phyloP scores from a whole-genome alignment of 2,797 vertebrate species.

The Parauchenoglanis punctatus region DNA sequence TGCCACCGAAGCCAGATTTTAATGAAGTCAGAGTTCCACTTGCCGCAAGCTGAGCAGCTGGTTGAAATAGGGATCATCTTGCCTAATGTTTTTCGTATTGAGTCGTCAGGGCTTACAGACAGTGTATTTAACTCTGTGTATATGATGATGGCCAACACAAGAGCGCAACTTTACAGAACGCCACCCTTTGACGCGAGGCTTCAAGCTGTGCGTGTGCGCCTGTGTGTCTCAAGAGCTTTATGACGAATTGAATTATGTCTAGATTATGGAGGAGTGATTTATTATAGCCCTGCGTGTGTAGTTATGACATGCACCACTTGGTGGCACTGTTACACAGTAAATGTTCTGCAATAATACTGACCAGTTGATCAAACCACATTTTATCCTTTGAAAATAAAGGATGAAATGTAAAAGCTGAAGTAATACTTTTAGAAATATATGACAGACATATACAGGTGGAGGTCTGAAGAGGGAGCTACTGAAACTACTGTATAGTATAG shows the following conservation, averaged over 20 bases:
- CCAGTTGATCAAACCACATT: not conserved
- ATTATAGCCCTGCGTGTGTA: slow-evolving; percentile 6
- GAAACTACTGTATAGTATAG: not conserved
- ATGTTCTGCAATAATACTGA: not conserved
- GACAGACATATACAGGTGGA: not conserved
- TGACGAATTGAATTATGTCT: slow-evolving; percentile 30
- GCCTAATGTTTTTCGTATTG: slow-evolving; percentile 48
- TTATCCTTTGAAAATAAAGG: not conserved
- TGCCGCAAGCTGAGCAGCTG: slow-evolving; percentile 48
- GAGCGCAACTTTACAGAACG: not conserved
- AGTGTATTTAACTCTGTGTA: slow-evolving; percentile 41
- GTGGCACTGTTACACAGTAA: slow-evolving; percentile 48
- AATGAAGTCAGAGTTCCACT: slow-evolving; percentile 50
- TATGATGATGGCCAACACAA: slow-evolving; percentile 21
- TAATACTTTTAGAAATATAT: not conserved
- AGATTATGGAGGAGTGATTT: slow-evolving; percentile 22
- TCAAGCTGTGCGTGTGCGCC: slow-evolving; percentile 20
- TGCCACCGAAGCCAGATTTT: slow-evolving; percentile 46
- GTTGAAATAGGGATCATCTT: slow-evolving; percentile 44
- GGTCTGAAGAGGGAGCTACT: not conserved
- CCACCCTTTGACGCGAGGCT: slow-evolving; percentile 11
- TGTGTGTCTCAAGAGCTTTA: slow-evolving; percentile 15
- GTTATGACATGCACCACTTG: slow-evolving; percentile 32
- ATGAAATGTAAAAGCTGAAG: no score
- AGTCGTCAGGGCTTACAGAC: slow-evolving; percentile 31